A percentile compares a stretch with the other conserved stretches of the same genome.
These are phyloP conservation scores for Drosophila cognata DNA, from an alignment of 2,888 invertebrate genomes.

Conservation along the genomic window DNA sequence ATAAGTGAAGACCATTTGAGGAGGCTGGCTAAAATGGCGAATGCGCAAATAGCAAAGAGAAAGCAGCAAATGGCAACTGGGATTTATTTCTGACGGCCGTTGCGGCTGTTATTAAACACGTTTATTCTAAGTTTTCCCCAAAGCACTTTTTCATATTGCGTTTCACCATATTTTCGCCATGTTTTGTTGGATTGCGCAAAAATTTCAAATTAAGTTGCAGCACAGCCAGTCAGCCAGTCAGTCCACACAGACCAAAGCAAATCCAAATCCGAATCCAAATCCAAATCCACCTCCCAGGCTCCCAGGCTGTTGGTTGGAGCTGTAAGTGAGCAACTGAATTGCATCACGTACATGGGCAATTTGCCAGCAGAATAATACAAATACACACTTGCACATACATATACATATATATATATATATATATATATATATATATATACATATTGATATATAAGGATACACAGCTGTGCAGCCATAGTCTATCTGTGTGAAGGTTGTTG, in stretches of 20 bases:
- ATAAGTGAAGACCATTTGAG: conserved; percentile 41
- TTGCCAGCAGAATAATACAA: conserved; percentile 80
- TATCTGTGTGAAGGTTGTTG: conserved; percentile 55
- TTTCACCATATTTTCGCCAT: conserved; percentile 75
- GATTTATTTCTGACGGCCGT: conserved; percentile 21
- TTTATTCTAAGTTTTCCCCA: conserved; percentile 80
- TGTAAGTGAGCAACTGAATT: conserved; percentile 80
- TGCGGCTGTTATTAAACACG: conserved; percentile 77
- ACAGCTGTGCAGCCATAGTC: conserved; percentile 42
- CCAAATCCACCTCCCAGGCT: background rate
- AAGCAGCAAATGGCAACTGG: background rate
- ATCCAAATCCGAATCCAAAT: background rate
- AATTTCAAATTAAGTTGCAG: conserved; percentile 83
- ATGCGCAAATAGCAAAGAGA: conserved; percentile 28
- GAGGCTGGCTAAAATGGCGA: conserved; percentile 31
- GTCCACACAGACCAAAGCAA: background rate
- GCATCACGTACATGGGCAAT: conserved; percentile 82
- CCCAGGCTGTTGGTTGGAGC: conserved; percentile 32
- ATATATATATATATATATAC: background rate
- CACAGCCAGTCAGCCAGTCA: conserved; percentile 42
- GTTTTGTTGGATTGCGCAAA: conserved; percentile 80
- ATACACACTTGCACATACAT: conserved; percentile 28
- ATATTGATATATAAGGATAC: background rate
- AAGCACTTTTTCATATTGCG: conserved; percentile 77
- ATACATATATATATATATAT: conserved; percentile 2